Base-by-base conservation (phyloP, 2,113 vertebrate species). In the Oryzias woworae region DNA sequence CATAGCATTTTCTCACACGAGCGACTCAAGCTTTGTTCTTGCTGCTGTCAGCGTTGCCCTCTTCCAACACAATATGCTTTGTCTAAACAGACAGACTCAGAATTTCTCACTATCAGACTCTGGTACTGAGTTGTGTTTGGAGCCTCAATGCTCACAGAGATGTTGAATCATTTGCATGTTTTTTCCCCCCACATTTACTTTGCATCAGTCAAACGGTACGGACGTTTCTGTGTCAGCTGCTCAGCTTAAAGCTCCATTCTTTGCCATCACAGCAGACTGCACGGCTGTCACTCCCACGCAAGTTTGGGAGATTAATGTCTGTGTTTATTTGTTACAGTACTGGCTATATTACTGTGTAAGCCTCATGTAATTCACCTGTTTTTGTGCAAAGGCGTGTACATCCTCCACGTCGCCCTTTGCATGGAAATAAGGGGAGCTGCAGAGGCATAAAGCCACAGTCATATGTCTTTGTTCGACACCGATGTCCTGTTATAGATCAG, bases 401-500 rank as follows among this genome's bases (percentile, higher is more conserved):
- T 62, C 74, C 60, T 65, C 46, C 45, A 14, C 62, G 41, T 50
- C 61, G 18, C 63, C 53, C 46, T 17, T 1, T 45, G 64, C 59
- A 61, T 72, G 71, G 69, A 71, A 84, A 85, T 76, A 84, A 79
- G 80, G 73, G 52, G 75, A 65, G 75, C 73, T 75, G 77, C 73
- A 81, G 76, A 75, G 69, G 82, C 58, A 46, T 75, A 73, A 65
- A 79, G 78, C 72, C 81, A 79, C 55, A 85, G 79, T 88, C 86
- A 90, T 92, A 89, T 84, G 84, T 92, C 90, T 92, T 90, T 90
- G 87, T 90, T 89, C 83, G 74, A 61, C 71, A 61, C 60, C 75
- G 82, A 84, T 91, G 90, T 88, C 80, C 88, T 76, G 81, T 90
- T 89, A 87, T 92, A 91, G 84, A 91, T 91, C 89, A 89, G 82